Evolutionary conservation across 1,140 invertebrate species (phyloP), one percentile per base, ranked within the genome.

Genomic region (Prorops nasuta): DNA sequence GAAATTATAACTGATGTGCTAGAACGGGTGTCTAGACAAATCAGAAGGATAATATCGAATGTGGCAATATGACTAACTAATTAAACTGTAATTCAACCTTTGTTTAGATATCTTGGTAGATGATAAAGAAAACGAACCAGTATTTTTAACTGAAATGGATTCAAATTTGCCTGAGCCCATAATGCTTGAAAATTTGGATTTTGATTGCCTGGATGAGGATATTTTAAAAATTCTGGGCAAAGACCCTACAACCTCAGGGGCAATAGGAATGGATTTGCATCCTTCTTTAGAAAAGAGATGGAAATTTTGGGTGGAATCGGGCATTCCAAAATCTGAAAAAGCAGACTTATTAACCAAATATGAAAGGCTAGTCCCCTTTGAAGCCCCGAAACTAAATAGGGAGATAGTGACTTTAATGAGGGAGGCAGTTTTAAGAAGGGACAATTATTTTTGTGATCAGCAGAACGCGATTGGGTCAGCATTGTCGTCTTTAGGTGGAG

Each of bases 181-280:
- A n/a, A n/a, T n/a, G n/a, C n/a, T n/a, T n/a, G n/a, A n/a, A n/a
- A n/a, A n/a, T n/a, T n/a, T n/a, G n/a, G 24, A 28, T 7, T 28
- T 28, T 28, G 24, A 28, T 28, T 6, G 6, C 12, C 24, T 28
- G 24, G 24, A 28, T 12, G 35, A 46, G 9, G 37, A 58, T 19
- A 16, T 58, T 12, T 31, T 52, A 3, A 24, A 40, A 3, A 35
- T 56, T 14, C 22, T 60, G 12, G 57, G 53, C 9, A 38, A 56
- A 2, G 48, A 60, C 16, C 57, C 44, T 2, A 37, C 44, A 24
- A 35, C 38, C 1, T 52, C 52, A 7, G 49, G 44, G n/a, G 43
- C 44, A 3, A 9, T 53, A 15, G 39, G 48, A 10, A 3, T 50
- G 6, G 4, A 21, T 2, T 35, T 60, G 22, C 53, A 60, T 37